Percentiles rank a stretch among this genome's conserved stretches.
phyloP scores from a whole-genome alignment of 2,113 vertebrate species.

The Periophthalmodon schlosseri region DNA sequence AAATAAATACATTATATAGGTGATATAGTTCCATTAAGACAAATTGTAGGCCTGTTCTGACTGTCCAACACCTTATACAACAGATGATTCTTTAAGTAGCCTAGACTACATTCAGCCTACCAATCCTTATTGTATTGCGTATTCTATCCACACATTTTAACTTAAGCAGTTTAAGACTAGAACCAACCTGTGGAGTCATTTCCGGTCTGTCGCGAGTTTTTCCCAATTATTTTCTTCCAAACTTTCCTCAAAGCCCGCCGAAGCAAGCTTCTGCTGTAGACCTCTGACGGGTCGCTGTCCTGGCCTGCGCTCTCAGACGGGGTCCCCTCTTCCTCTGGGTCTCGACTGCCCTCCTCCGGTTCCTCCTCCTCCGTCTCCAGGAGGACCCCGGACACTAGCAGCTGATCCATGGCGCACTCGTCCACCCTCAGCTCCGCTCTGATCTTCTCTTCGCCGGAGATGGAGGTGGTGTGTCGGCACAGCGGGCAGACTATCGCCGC shows the following conservation, averaged over 20 bases:
- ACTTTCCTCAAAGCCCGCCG: conserved; percentile 49
- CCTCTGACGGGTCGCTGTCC: conserved; percentile 18
- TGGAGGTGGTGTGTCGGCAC: conserved; percentile 62
- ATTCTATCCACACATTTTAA: too few relatives aligned
- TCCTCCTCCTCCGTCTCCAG: conserved; percentile 2
- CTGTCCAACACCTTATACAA: too few relatives aligned
- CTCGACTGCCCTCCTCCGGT: neutral
- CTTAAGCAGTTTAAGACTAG: neutral
- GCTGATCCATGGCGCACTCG: conserved; percentile 52
- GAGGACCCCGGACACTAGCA: conserved; percentile 39
- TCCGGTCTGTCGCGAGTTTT: neutral
- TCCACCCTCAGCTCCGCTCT: conserved; percentile 60
- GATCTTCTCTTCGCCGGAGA: conserved; percentile 33
- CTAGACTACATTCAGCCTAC: too few relatives aligned
- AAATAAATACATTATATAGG: too few relatives aligned
- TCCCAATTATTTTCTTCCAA: conserved; percentile 43
- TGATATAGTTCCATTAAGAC: neutral
- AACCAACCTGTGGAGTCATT: neutral
- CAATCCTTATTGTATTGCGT: too few relatives aligned
- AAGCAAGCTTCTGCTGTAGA: conserved; percentile 35
- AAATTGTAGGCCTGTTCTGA: neutral
- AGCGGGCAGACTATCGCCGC: conserved; percentile 65
- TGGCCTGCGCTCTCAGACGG: conserved; percentile 2
- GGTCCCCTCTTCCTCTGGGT: neutral
- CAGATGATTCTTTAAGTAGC: too few relatives aligned